A percentile compares a stretch with the other conserved stretches of the same genome.
Conservation (phyloP, 2,113 vertebrate species). For the Chlorodrepanis virens region DNA sequence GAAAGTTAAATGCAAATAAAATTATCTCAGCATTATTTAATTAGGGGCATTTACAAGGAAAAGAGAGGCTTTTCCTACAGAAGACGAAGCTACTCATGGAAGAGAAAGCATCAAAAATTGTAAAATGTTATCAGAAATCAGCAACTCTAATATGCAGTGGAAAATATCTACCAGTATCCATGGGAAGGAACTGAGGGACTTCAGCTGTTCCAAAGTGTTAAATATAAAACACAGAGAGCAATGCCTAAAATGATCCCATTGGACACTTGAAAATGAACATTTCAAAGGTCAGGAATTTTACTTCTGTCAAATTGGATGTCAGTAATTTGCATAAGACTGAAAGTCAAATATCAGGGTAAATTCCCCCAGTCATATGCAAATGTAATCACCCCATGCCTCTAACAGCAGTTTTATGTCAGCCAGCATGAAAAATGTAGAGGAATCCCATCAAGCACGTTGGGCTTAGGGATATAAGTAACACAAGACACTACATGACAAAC, state of each 20-base stretch:
- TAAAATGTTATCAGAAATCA: conserved; percentile 18
- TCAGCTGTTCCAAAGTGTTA: conserved; percentile 9
- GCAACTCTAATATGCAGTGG: background rate
- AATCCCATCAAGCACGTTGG: conserved; percentile 58
- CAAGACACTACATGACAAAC: conserved; percentile 3
- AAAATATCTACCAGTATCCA: conserved; percentile 1
- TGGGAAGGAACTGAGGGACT: conserved; percentile 3
- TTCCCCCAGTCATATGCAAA: conserved; percentile 73
- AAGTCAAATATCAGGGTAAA: conserved; percentile 76
- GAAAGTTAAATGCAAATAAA: conserved; percentile 25
- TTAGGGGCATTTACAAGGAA: background rate
- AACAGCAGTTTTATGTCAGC: conserved; percentile 40
- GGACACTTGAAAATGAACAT: conserved; percentile 64
- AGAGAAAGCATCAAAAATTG: background rate
- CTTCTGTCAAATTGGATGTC: conserved; percentile 72
- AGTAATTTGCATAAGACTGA: conserved; percentile 77
- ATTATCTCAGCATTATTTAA: conserved; percentile 52
- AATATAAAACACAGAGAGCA: conserved; percentile 64
- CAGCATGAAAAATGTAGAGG: conserved; percentile 42
- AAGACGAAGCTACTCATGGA: background rate
- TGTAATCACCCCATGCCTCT: conserved; percentile 62
- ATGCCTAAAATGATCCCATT: conserved; percentile 57
- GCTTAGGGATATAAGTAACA: conserved; percentile 50
- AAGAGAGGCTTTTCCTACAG: conserved; percentile 35
- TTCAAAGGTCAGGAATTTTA: conserved; percentile 82